Evolutionary conservation across 2,888 invertebrate species (phyloP), one percentile per base, ranked within the genome.

Genomic region (Phanerotoma sp.): DNA sequence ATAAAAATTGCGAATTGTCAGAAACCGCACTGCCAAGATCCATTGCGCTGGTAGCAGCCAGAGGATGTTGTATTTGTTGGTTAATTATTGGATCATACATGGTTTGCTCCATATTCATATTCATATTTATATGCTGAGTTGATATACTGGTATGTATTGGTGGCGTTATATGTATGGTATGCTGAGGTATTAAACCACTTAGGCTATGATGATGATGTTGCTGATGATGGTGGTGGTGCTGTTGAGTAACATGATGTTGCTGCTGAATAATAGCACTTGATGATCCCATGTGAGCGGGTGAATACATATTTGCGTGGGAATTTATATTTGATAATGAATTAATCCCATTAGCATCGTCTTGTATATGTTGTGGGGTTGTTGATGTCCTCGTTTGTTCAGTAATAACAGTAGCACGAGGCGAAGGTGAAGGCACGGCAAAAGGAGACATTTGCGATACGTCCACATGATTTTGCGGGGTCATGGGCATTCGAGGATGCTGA

Each of bases 381-480:
- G 72, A 70, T 5, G 74, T 73, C 60, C 74, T 70, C 51, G 73
- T 71, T 61, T 75, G 75, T 57, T 75, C 75, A 25, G 74, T 74
- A 48, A 75, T 74, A 16, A 75, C 71, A 38, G 68, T 70, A 22
- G 74, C 72, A 44, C 75, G 66, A 18, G 75, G 71, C 56, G 75
- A 84, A 28, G 84, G 83, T 18, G 84, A 84, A 58, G 83, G 84
- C 77, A 83, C 83, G 62, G 83, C 83, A 50, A 75, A 75, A 38
- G 74, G 74, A 57, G 74, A 73, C 71, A 73, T 73, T 63, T 75
- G 74, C 10, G 75, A 68, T 38, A 73, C 63, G 54, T 74, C 74
- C 15, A 74, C 65, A 44, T 74, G 74, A 63, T 72, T 73, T 35
- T 73, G 73, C 7, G 73, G 72, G n/a, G 74, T 67, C 4, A 73